Percentiles rank a stretch among this genome's conserved stretches.
Evolutionary conservation across 2,888 invertebrate species (phyloP).

Genomic region (Drosophila prolongata): DNA sequence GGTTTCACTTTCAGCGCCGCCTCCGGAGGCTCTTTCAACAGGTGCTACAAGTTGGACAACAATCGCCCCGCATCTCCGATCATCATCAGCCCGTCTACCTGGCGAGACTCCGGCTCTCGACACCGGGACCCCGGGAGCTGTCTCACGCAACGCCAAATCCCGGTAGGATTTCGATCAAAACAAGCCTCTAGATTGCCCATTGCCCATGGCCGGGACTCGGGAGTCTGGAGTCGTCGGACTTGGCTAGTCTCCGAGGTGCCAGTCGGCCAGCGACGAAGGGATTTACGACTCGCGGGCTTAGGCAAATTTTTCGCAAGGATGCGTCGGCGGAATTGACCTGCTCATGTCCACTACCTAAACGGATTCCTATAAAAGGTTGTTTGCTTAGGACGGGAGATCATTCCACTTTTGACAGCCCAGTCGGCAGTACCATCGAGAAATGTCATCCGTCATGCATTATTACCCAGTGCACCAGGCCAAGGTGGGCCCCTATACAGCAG

Average conservation of each 20-base stretch:
- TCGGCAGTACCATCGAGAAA: conserved; percentile 36
- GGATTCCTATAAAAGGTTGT: conserved; percentile 26
- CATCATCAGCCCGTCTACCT: conserved; percentile 62
- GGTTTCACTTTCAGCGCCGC: conserved; percentile 61
- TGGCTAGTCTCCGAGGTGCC: conserved; percentile 59
- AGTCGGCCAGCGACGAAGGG: conserved; percentile 51
- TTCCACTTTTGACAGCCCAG: conserved; percentile 49
- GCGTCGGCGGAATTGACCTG: conserved; percentile 14
- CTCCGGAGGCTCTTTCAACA: conserved; percentile 50
- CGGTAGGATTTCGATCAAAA: conserved; percentile 71
- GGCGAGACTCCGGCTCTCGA: conserved; percentile 33
- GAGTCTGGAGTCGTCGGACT: conserved; percentile 19
- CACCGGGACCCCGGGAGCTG: conserved; percentile 16
- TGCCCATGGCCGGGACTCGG: conserved; percentile 20
- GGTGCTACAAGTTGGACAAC: conserved; percentile 70
- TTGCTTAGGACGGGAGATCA: conserved; percentile 47
- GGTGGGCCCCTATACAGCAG: conserved; percentile 50
- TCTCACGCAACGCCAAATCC: conserved; percentile 68
- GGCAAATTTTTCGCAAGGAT: conserved; percentile 72
- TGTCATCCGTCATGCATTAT: conserved; percentile 76
- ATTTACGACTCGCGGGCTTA: conserved; percentile 74
- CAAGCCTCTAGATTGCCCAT: conserved; percentile 71
- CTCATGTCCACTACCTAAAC: conserved; percentile 10
- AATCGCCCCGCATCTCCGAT: conserved; percentile 43
- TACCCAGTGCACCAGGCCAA: conserved; percentile 70